Conservation (phyloP, 2,888 invertebrate genomes). For the Orthonevra nobilis region DNA sequence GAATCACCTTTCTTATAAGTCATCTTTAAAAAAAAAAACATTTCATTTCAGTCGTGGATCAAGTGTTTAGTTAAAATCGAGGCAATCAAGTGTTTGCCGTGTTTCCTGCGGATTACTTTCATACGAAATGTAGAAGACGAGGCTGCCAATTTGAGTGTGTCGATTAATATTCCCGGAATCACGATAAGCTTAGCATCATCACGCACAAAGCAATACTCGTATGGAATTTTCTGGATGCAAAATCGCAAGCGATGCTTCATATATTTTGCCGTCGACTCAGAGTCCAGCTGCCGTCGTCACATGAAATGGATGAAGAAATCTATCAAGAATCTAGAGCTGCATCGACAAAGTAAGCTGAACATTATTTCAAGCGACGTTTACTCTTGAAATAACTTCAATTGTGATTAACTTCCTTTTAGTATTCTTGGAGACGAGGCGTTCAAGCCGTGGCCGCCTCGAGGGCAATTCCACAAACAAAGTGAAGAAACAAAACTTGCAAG, state of each 20-base stretch:
- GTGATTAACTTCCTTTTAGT: slow-evolving; percentile 64
- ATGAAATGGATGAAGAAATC: slow-evolving; percentile 80
- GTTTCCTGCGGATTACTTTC: slow-evolving; percentile 78
- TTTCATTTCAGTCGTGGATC: slow-evolving; percentile 75
- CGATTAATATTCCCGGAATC: slow-evolving; percentile 79
- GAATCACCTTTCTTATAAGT: too few species aligned
- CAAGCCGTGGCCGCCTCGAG: slow-evolving; percentile 73
- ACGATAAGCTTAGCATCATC: slow-evolving; percentile 78
- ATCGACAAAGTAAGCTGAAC: slow-evolving; percentile 74
- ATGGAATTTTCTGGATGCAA: slow-evolving; percentile 80
- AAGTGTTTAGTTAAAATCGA: slow-evolving; percentile 79
- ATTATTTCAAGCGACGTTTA: neutral
- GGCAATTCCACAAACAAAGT: slow-evolving; percentile 30
- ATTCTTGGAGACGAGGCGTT: slow-evolving; percentile 77
- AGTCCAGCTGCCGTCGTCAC: slow-evolving; percentile 77
- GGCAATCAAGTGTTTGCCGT: slow-evolving; percentile 80
- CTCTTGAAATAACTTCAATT: neutral
- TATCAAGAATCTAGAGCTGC: slow-evolving; percentile 79
- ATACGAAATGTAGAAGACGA: slow-evolving; percentile 71
- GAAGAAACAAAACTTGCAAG: slow-evolving; percentile 70
- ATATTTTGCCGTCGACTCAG: slow-evolving; percentile 79
- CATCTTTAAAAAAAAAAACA: too few species aligned
- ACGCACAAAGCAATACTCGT: slow-evolving; percentile 78
- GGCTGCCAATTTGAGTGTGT: slow-evolving; percentile 74
- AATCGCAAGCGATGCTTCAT: slow-evolving; percentile 79